Percentiles rank a stretch among this genome's conserved stretches.
These are phyloP conservation scores for Chaetops frenatus DNA, from an alignment of 2,113 vertebrate genomes.

Conservation along the genomic window DNA sequence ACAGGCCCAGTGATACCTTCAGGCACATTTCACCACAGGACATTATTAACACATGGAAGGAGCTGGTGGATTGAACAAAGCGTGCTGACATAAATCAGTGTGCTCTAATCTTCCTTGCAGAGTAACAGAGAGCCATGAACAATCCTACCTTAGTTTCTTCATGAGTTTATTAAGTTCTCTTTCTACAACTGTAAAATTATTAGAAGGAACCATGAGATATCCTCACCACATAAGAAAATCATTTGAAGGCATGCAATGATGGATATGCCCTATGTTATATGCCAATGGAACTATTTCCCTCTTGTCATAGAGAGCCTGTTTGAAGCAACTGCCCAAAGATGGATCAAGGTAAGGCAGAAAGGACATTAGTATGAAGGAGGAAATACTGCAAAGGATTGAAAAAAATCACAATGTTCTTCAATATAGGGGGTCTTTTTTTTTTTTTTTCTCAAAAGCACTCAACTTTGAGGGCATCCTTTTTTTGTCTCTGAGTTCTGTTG, in stretches of 20 bases:
- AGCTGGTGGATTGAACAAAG: not conserved
- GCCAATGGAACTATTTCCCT: not conserved
- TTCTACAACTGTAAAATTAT: not conserved
- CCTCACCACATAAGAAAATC: not conserved
- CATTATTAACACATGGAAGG: not conserved
- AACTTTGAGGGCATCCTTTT: not conserved
- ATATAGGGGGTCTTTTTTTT: not conserved
- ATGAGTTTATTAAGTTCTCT: not conserved
- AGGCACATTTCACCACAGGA: not conserved
- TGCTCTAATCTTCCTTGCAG: not conserved
- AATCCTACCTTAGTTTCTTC: not conserved
- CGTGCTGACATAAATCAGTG: not conserved
- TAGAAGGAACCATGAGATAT: not conserved
- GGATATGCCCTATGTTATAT: not conserved
- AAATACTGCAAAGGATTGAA: not conserved
- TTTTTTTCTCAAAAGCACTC: not conserved
- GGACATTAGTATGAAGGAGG: not conserved
- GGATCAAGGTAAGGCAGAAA: not conserved
- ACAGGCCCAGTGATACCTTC: not conserved
- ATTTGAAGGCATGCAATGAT: not conserved
- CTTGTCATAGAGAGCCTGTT: not conserved
- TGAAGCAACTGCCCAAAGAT: not conserved
- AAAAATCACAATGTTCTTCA: not conserved
- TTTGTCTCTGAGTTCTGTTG: not conserved
- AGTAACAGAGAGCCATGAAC: not conserved